Conservation (phyloP, 2,888 invertebrate species). For the Melipona bicolor region DNA sequence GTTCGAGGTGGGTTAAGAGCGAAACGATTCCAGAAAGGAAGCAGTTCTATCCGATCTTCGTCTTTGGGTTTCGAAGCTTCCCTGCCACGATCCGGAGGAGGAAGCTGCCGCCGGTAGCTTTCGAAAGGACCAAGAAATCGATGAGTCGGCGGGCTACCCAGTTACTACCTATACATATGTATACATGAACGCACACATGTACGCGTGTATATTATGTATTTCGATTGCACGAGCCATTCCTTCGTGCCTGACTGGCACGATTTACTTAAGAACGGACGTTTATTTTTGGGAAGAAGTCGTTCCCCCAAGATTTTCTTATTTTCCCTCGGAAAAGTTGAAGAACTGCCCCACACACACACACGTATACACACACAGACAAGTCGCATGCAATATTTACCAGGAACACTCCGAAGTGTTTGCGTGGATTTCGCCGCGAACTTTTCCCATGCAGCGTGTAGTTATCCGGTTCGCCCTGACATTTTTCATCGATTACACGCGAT, state of each 20-base stretch:
- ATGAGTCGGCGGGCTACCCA: conserved; percentile 40
- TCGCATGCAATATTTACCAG: conserved; percentile 12
- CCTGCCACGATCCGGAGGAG: not conserved
- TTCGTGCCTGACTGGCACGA: conserved; percentile 1
- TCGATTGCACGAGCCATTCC: conserved; percentile 18
- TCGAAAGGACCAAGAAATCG: conserved; percentile 42
- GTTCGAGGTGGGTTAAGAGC: conserved; percentile 29
- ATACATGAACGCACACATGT: not conserved
- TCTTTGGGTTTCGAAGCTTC: conserved; percentile 24
- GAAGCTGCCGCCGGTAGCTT: conserved; percentile 13
- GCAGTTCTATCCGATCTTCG: conserved; percentile 15
- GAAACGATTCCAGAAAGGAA: conserved; percentile 26
- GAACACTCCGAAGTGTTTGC: not conserved
- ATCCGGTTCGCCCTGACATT: not conserved
- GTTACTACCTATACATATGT: not conserved
- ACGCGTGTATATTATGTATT: not conserved
- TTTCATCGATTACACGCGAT: not conserved
- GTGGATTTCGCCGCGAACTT: not conserved
- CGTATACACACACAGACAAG: too few relatives aligned
- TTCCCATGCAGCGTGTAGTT: not conserved
- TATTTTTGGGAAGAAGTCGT: conserved; percentile 14
- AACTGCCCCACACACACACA: not conserved
- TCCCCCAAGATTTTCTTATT: conserved; percentile 10
- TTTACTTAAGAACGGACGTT: conserved; percentile 49
- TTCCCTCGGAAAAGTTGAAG: not conserved